phyloP scores from a whole-genome alignment of 1,140 invertebrate genomes.

The Drosophila carrolli region DNA sequence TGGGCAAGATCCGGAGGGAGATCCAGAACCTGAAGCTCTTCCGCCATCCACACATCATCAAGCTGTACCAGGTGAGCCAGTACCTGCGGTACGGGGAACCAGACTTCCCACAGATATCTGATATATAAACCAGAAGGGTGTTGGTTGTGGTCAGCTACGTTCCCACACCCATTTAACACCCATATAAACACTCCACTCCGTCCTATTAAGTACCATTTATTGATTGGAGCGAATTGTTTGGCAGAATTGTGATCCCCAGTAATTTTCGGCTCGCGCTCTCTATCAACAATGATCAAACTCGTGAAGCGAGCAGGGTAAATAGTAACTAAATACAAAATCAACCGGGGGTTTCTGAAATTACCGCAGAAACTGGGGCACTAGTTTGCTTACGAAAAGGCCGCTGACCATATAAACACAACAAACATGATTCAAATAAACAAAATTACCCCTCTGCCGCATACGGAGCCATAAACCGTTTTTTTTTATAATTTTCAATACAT shows the following conservation, averaged over 20 bases:
- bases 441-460: not conserved
- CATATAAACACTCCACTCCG: not conserved
- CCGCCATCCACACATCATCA: constrained; percentile 99
- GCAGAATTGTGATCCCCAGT: too few species aligned
- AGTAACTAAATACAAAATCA: not conserved
- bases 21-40: constrained; percentile 99
- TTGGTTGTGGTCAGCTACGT: too few species aligned
- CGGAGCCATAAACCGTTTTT: too few species aligned
- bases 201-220: not conserved
- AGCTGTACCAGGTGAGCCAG: constrained; percentile 92
- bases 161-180: not conserved
- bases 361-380: constrained; percentile 5
- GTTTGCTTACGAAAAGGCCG: not conserved
- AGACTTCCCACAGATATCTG: not conserved
- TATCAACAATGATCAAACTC: not conserved
- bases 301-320: too few species aligned
- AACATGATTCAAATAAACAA: not conserved
- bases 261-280: too few species aligned
- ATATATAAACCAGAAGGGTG: too few species aligned
- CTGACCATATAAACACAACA: not conserved
- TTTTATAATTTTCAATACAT: too few species aligned
- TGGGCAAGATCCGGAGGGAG: constrained; percentile 98
- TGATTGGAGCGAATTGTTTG: too few species aligned
- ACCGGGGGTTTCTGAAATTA: not conserved
- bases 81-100: too few species aligned